A percentile compares a stretch with the other conserved stretches of the same genome.
Conservation (phyloP, 2,113 vertebrate genomes). For the Hippocampus abdominalis region DNA sequence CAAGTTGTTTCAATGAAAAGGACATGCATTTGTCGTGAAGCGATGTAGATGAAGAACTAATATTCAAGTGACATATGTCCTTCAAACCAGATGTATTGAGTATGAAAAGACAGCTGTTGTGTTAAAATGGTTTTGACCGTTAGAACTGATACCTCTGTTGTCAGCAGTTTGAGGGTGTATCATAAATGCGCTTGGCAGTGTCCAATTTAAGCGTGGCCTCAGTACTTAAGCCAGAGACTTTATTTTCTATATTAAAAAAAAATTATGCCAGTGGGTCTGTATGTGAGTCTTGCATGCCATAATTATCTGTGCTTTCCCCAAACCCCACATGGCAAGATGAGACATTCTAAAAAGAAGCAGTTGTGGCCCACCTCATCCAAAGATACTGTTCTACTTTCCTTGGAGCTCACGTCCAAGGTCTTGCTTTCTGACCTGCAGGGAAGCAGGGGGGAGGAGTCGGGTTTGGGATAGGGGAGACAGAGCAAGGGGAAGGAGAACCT, state of each 20-base stretch:
- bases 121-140: constrained; percentile 52
- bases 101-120: constrained; percentile 65
- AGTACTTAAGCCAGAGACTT: constrained; percentile 56
- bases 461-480: constrained; percentile 4
- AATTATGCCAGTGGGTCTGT: constrained; percentile 59
- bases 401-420: constrained; percentile 32
- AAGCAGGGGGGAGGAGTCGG: neutral
- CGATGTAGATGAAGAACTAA: constrained; percentile 54
- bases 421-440: constrained; percentile 21
- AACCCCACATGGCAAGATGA: constrained; percentile 42
- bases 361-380: constrained; percentile 65
- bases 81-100: constrained; percentile 36
- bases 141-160: constrained; percentile 12
- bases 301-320: constrained; percentile 63
- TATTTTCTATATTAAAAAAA: constrained; percentile 56
- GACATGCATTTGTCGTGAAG: constrained; percentile 67
- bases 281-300: constrained; percentile 73
- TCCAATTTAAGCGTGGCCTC: constrained; percentile 54
- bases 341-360: constrained; percentile 48
- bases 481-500: neutral
- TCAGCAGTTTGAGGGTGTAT: constrained; percentile 4
- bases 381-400: constrained; percentile 53
- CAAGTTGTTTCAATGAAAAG: constrained; percentile 58
- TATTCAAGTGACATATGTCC: constrained; percentile 59
- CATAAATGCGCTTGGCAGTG: constrained; percentile 35